Conservation (phyloP, 2,113 vertebrate species). For the Geothlypis trichas region DNA sequence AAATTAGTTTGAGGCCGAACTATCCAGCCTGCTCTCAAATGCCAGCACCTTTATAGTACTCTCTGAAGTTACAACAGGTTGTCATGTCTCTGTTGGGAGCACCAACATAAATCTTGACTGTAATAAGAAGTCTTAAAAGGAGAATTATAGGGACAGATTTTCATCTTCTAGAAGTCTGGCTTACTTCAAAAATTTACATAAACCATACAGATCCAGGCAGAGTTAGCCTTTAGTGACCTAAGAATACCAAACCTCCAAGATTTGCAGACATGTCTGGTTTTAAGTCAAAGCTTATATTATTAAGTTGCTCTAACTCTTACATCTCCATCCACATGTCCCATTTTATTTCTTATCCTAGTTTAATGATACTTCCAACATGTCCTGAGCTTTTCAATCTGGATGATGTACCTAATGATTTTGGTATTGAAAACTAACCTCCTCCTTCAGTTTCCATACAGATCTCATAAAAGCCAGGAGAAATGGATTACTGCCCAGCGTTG, state of each 20-base stretch:
- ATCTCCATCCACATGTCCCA: background rate
- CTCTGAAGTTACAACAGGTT: conserved; percentile 25
- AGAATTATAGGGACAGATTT: conserved; percentile 44
- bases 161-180: conserved; percentile 42
- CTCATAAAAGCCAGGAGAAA: conserved; percentile 33
- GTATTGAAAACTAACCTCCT: conserved; percentile 13
- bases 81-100: conserved; percentile 14
- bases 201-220: conserved; percentile 23
- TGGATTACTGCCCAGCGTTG: conserved; percentile 45
- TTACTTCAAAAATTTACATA: conserved; percentile 58
- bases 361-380: background rate
- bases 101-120: conserved; percentile 1
- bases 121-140: conserved; percentile 41
- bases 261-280: background rate
- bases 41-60: conserved; percentile 28
- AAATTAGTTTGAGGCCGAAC: background rate
- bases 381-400: conserved; percentile 14
- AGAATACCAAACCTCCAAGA: conserved; percentile 15
- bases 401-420: conserved; percentile 16
- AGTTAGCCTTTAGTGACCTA: conserved; percentile 15
- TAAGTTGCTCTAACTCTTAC: background rate
- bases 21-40: background rate
- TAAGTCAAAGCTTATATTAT: background rate
- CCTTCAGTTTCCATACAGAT: background rate
- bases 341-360: background rate